Evolutionary conservation across 2,113 vertebrate genomes (phyloP).

Genomic region (Herpetotheres cachinnans): DNA sequence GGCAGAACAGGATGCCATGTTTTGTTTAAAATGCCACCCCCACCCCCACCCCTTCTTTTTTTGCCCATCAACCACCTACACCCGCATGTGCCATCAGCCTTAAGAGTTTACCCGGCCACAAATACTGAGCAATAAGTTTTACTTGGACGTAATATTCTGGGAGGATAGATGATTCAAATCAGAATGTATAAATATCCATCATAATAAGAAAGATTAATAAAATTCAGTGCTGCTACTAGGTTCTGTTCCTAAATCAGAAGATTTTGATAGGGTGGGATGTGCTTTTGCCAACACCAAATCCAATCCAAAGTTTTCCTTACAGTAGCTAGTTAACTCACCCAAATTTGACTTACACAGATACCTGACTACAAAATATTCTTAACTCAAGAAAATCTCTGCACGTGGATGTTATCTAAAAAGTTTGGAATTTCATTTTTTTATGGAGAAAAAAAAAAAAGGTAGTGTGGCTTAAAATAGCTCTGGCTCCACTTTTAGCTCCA

Average conservation of each 20-base stretch:
- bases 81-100: slow-evolving; percentile 54
- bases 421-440: background rate
- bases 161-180: background rate
- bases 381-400: background rate
- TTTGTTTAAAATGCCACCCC: slow-evolving; percentile 46
- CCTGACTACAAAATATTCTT: background rate
- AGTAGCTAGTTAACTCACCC: background rate
- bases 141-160: background rate
- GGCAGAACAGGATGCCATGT: slow-evolving; percentile 65
- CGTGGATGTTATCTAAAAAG: background rate
- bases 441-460: background rate
- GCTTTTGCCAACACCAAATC: slow-evolving; percentile 35
- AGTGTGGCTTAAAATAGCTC: slow-evolving; percentile 26
- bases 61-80: slow-evolving; percentile 7
- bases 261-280: background rate
- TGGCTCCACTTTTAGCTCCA: slow-evolving; percentile 37
- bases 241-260: slow-evolving; percentile 23
- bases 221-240: slow-evolving; percentile 1
- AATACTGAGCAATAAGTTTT: slow-evolving; percentile 20
- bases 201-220: slow-evolving; percentile 22
- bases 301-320: slow-evolving; percentile 3
- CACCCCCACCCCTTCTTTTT: too few species aligned
- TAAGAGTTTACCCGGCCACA: slow-evolving; percentile 41
- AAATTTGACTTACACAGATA: slow-evolving; percentile 29
- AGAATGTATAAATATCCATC: slow-evolving; percentile 4